Percentiles rank a stretch among this genome's conserved stretches.
phyloP scores from a whole-genome alignment of 2,797 vertebrate species.

The Lutjanus argentimaculatus region DNA sequence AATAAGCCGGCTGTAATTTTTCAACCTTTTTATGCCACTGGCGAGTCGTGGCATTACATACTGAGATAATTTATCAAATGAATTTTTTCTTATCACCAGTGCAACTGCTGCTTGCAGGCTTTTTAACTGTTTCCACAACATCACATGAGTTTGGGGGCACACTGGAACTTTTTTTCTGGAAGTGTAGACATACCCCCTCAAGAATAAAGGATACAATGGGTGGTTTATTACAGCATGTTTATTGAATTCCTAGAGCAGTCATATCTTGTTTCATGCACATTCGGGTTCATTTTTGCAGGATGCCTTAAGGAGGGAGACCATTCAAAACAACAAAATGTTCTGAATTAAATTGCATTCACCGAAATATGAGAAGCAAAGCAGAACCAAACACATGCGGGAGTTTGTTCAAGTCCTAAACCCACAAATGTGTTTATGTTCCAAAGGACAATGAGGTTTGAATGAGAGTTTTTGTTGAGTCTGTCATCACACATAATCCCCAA shows the following conservation, averaged over 20 bases:
- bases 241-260: slow-evolving; percentile 46
- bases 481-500: neutral
- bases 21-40: slow-evolving; percentile 16
- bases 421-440: neutral
- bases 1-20: slow-evolving; percentile 24
- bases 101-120: slow-evolving; percentile 13
- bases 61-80: slow-evolving; percentile 50
- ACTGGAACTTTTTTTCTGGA: slow-evolving; percentile 28
- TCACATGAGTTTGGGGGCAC: slow-evolving; percentile 34
- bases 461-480: slow-evolving; percentile 6
- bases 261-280: slow-evolving; percentile 44
- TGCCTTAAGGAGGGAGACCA: slow-evolving; percentile 20
- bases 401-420: slow-evolving; percentile 4
- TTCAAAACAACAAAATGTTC: slow-evolving; percentile 40
- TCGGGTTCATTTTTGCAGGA: slow-evolving; percentile 24
- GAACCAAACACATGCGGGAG: neutral
- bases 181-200: neutral
- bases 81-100: slow-evolving; percentile 28
- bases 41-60: slow-evolving; percentile 15
- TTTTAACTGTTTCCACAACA: slow-evolving; percentile 1
- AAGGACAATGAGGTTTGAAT: neutral
- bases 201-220: slow-evolving; percentile 30
- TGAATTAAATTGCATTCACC: slow-evolving; percentile 17
- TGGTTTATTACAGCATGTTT: slow-evolving; percentile 50
- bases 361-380: slow-evolving; percentile 22